These are phyloP conservation scores for Hemaris fuciformis DNA, from an alignment of 2,888 invertebrate species.

Conservation along the genomic window DNA sequence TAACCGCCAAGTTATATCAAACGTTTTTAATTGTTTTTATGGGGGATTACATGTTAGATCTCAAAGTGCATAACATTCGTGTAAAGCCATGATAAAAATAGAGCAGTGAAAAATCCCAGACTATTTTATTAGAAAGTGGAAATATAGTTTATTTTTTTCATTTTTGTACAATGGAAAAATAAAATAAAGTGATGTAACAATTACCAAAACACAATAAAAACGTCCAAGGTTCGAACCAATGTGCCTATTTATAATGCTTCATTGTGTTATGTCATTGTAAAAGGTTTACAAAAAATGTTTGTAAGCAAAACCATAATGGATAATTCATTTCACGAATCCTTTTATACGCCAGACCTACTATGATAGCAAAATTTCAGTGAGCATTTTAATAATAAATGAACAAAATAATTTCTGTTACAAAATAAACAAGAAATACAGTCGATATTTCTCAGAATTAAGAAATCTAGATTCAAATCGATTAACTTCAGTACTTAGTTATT, in stretches of 20 bases:
- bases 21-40: too few species aligned
- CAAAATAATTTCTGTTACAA: not conserved
- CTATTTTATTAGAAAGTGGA: not conserved
- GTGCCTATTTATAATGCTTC: not conserved
- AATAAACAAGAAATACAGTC: not conserved
- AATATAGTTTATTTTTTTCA: too few species aligned
- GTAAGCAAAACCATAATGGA: not conserved
- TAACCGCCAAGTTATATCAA: too few species aligned
- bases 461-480: not conserved
- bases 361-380: not conserved
- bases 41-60: too few species aligned
- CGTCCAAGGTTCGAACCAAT: not conserved
- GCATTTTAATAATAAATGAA: not conserved
- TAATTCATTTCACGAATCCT: slow-evolving; percentile 4
- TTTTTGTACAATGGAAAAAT: not conserved
- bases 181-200: not conserved
- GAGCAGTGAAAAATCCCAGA: too few species aligned
- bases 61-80: too few species aligned
- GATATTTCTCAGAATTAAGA: not conserved
- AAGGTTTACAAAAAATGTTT: not conserved
- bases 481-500: not conserved
- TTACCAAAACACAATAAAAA: not conserved
- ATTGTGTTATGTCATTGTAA: not conserved
- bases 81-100: too few species aligned
- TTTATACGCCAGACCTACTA: not conserved